Base-by-base conservation (phyloP, 2,113 vertebrate species). In the Brienomyrus longianalis region DNA sequence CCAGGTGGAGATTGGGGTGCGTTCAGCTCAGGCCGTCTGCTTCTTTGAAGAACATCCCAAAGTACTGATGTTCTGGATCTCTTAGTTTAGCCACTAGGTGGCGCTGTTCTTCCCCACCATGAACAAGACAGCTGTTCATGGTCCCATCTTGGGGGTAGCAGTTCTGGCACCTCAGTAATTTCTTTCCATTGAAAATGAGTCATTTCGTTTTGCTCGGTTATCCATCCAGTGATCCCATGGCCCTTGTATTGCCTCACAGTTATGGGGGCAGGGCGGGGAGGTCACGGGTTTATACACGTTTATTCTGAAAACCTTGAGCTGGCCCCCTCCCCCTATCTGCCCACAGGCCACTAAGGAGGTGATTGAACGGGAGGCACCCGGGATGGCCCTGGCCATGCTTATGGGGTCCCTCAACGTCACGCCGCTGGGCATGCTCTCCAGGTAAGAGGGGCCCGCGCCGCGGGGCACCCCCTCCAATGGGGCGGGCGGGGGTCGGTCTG, bases 361-460 rank as follows among this genome's bases (percentile, higher is more conserved):
- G 95, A 99, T 99, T 89, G 98, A 99, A 95, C 96, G 98, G 91
- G 98, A 99, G 96, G 98, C 98, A 31, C 98, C 98, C 86, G 98
- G 98, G 47, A 99, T 99, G 98, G 97, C 98, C 92, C 95, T 99
- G 92, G 98, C 98, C 91, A 99, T 99, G 98, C 96, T 99, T 93
- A 99, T 99, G 98, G 98, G 98, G 94, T 99, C 98, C 23, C 97
- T 99, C 93, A 98, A 99, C 93, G 98, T 99, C 92, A 99, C 98
- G 91, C 98, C 98, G 89, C 96, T 99, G 86, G 98, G 98, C 93
- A 99, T 99, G 98, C 96, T 99, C 90, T 99, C 98, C 96, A 98
- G 98, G 98, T 99, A 96, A 97, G 94, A 89, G 90, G 39, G 39
- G 39, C 39, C 39, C 39, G 39, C 2, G 39, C 15, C n/a, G 35